Conservation (phyloP, 2,888 invertebrate species). For the Cosmopolites sordidus region DNA sequence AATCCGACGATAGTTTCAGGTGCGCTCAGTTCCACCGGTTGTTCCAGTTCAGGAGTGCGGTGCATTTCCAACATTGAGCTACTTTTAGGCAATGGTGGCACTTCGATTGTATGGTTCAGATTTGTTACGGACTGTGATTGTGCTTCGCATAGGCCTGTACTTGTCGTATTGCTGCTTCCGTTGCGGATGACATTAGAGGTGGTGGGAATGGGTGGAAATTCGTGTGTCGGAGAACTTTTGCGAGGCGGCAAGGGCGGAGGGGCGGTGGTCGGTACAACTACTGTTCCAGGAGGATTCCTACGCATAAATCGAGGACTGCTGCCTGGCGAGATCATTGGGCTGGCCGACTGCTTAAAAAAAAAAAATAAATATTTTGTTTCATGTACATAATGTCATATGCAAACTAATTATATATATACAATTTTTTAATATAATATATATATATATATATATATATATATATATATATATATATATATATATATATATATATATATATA, state of each 20-base stretch:
- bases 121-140: conserved; percentile 44
- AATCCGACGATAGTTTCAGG: conserved; percentile 70
- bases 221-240: conserved; percentile 53
- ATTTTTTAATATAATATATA: too few species aligned
- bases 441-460: too few species aligned
- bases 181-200: conserved; percentile 33
- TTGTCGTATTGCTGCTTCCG: conserved; percentile 25
- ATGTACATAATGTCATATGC: too few species aligned
- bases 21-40: conserved; percentile 54
- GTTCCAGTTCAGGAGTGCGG: conserved; percentile 28
- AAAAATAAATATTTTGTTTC: too few species aligned
- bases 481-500: too few species aligned
- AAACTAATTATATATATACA: too few species aligned
- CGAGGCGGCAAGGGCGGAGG: conserved; percentile 64
- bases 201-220: conserved; percentile 34
- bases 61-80: conserved; percentile 46
- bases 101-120: conserved; percentile 35
- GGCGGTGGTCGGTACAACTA: conserved; percentile 39
- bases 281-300: conserved; percentile 45
- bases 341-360: conserved; percentile 47
- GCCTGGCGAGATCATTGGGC: conserved; percentile 57
- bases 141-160: conserved; percentile 32
- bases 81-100: conserved; percentile 43
- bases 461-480: too few species aligned
- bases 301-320: conserved; percentile 53